Evolutionary conservation across 2,797 vertebrate species (phyloP), one percentile per base, ranked within the genome.

Genomic region (Pampus argenteus): DNA sequence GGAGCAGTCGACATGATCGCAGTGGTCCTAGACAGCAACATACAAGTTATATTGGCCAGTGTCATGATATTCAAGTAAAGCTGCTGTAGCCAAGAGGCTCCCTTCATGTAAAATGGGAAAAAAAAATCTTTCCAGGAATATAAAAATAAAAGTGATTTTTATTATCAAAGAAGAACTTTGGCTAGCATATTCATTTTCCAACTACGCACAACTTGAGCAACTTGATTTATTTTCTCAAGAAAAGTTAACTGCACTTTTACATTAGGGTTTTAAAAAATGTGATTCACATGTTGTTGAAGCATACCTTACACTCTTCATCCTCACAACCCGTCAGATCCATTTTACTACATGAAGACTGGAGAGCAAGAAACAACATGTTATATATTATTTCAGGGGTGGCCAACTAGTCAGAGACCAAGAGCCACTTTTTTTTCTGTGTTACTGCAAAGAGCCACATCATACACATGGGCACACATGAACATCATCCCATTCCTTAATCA

Each of bases 321-420:
- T 98, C 97, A 60, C 94, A 96, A 18, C 93, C 93, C 66, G 94
- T 95, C 81, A 97, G 93, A 81, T 99, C 97, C 56, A 93, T 90
- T 88, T 96, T 96, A 89, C 96, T 97, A 76, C 94, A 96, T 31
- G 96, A 98, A 2, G 95, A 93, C 98, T 99, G 71, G 0, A 71
- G 69, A 66, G 55, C 18, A 69, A 75, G 20, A 76, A 67, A 56
- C 29, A 83, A 58, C 25, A 45, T 7, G 20, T 67, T 5, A 38
- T 13, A 20, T 26, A 52, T 48, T 29, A 9, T 34, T 36, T 9
- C 2, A 22, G 25, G 4, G 20, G n/a, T n/a, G n/a, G n/a, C n/a
- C n/a, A n/a, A n/a, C n/a, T n/a, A n/a, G n/a, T n/a, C n/a, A n/a
- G n/a, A n/a, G n/a, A n/a, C n/a, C n/a, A n/a, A n/a, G n/a, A n/a